These are phyloP conservation scores for Chaetophractus vellerosus DNA, from an alignment of 2,797 vertebrate genomes.

Conservation along the genomic window DNA sequence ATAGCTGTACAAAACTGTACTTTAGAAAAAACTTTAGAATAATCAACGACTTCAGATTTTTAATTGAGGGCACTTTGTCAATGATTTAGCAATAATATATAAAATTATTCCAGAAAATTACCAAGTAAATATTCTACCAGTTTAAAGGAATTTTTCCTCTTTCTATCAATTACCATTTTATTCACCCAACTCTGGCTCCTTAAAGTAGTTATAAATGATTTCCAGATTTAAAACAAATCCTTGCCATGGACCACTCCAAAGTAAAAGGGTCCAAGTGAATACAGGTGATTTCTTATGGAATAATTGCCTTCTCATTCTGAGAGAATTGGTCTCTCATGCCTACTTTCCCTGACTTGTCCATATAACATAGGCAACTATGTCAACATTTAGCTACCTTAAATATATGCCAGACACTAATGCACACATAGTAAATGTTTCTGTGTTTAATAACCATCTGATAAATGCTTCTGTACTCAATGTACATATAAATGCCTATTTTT, in stretches of 20 bases:
- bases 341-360: constrained; percentile 41
- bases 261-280: constrained; percentile 46
- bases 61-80: constrained; percentile 42
- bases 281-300: constrained; percentile 33
- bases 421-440: constrained; percentile 49
- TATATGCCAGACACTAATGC: constrained; percentile 57
- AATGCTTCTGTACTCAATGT: constrained; percentile 58
- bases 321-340: constrained; percentile 66
- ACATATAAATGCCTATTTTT: constrained; percentile 47
- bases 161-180: constrained; percentile 63
- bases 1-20: not conserved
- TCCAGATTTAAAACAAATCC: constrained; percentile 70
- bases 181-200: not conserved
- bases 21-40: constrained; percentile 34
- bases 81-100: constrained; percentile 26
- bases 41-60: constrained; percentile 61
- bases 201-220: constrained; percentile 67
- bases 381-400: constrained; percentile 71
- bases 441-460: constrained; percentile 61
- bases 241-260: constrained; percentile 56
- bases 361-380: constrained; percentile 66
- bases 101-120: constrained; percentile 67
- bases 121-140: constrained; percentile 16
- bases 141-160: constrained; percentile 50
- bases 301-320: constrained; percentile 52